Base-by-base conservation (phyloP, 2,797 vertebrate genomes). In the Hapalemur alaotrensis region DNA sequence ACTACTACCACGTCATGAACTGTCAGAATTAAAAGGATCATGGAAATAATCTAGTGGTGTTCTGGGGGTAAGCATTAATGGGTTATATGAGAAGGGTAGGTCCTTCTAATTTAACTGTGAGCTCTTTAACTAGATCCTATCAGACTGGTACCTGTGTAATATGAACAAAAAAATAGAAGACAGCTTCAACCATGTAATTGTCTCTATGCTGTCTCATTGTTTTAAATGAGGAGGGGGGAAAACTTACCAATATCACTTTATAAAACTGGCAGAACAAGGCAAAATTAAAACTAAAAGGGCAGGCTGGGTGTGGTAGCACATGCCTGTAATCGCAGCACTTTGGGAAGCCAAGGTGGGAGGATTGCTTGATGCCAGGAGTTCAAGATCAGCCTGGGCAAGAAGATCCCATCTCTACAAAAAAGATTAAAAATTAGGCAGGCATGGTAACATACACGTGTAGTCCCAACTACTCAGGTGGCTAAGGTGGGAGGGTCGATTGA, bases 41-140 rank as follows among this genome's bases (percentile, higher is more conserved):
- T 90, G 35, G 41, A 84, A 95, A 46, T 92, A 70, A 86, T 92
- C 65, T 75, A 78, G 11, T 61, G 8, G 41, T 92, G 4, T 59
- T 76, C 65, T 94, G 10, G 3, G 46, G 10, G 7, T 61, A 69
- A 73, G 61, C 32, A 6, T 73, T 82, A 61, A 25, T 93, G 59
- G n/a, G 28, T 86, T 94, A 79, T 89, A 12, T 63, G 48, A 89
- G 6, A 95, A 94, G 38, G 23, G 28, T 91, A 84, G 38, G 11
- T 85, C 23, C 41, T 86, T 92, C 61, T 96, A 35, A 93, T 88
- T 54, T 81, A 95, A 90, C 65, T n/a, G 41, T 46, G 85, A 69
- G 23, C 48, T 89, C 70, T 94, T 88, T 88, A 73, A 73, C 91
- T 95, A 95, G 69, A 84, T 91, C 35, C n/a, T 76, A 25, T 93